These are phyloP conservation scores for Hassar affinis DNA, from an alignment of 2,113 vertebrate species.

Conservation along the genomic window DNA sequence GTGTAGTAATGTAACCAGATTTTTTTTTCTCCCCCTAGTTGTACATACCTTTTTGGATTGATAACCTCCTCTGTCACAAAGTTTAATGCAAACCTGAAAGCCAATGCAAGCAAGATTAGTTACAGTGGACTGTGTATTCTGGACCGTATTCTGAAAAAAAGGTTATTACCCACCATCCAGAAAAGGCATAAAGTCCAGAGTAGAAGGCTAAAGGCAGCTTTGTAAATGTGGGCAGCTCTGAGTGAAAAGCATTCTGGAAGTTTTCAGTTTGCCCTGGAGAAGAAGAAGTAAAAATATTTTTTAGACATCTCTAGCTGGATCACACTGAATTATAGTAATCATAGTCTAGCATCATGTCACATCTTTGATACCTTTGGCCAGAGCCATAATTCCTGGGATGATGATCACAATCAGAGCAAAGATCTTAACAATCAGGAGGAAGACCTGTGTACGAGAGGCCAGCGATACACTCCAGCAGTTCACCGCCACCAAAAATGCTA, in stretches of 20 bases:
- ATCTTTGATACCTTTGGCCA: conserved; percentile 73
- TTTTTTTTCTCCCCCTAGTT: background rate
- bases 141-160: no score
- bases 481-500: conserved; percentile 77
- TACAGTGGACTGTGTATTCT: background rate
- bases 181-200: conserved; percentile 84
- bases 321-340: background rate
- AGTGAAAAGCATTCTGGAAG: conserved; percentile 80
- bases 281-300: no score
- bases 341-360: background rate
- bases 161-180: conserved; percentile 83
- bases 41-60: conserved; percentile 80
- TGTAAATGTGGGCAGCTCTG: conserved; percentile 68
- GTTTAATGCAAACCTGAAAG: conserved; percentile 81
- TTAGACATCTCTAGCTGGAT: no score
- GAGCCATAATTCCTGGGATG: conserved; percentile 78
- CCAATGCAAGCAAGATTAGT: conserved; percentile 21
- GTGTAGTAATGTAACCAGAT: background rate
- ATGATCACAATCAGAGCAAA: conserved; percentile 82
- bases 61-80: conserved; percentile 84
- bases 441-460: conserved; percentile 76
- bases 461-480: conserved; percentile 86
- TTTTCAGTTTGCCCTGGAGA: conserved; percentile 77
- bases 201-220: conserved; percentile 85
- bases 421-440: conserved; percentile 77